These are phyloP conservation scores for Notodonta ziczac DNA, from an alignment of 2,888 invertebrate genomes.

Conservation along the genomic window DNA sequence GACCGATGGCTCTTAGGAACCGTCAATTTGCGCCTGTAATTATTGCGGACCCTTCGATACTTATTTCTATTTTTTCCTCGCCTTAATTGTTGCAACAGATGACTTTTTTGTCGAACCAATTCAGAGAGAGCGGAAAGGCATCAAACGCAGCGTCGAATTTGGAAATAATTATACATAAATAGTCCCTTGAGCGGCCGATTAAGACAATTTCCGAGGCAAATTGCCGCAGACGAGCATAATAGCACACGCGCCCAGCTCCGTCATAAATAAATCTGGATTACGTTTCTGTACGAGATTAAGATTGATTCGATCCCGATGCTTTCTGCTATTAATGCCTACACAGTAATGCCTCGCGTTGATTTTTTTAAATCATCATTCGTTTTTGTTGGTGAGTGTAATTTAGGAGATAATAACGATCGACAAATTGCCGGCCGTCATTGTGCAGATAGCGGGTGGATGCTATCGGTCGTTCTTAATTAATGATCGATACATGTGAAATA, in stretches of 20 bases:
- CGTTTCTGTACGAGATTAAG: slow-evolving; percentile 83
- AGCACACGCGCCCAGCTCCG: slow-evolving; percentile 80
- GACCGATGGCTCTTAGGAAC: slow-evolving; percentile 75
- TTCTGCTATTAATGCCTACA: slow-evolving; percentile 79
- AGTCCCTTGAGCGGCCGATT: slow-evolving; percentile 85
- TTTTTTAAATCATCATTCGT: slow-evolving; percentile 75
- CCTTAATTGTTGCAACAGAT: slow-evolving; percentile 85
- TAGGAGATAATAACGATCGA: slow-evolving; percentile 80
- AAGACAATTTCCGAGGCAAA: slow-evolving; percentile 85
- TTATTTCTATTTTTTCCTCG: slow-evolving; percentile 81
- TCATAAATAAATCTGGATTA: slow-evolving; percentile 85
- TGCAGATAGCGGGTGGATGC: slow-evolving; percentile 74
- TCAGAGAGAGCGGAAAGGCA: slow-evolving; percentile 85
- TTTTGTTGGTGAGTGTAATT: slow-evolving; percentile 74
- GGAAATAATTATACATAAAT: slow-evolving; percentile 85
- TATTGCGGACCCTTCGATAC: slow-evolving; percentile 85
- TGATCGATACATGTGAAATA: slow-evolving; percentile 84
- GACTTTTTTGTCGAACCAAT: slow-evolving; percentile 84
- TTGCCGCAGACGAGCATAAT: slow-evolving; percentile 84
- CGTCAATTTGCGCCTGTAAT: slow-evolving; percentile 84
- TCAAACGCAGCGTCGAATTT: slow-evolving; percentile 84
- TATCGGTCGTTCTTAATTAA: slow-evolving; percentile 76
- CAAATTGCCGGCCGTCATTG: slow-evolving; percentile 81
- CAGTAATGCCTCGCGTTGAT: slow-evolving; percentile 78
- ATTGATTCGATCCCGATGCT: slow-evolving; percentile 83